Evolutionary conservation across 2,113 vertebrate species (phyloP).

Genomic region (Stictonetta naevosa): DNA sequence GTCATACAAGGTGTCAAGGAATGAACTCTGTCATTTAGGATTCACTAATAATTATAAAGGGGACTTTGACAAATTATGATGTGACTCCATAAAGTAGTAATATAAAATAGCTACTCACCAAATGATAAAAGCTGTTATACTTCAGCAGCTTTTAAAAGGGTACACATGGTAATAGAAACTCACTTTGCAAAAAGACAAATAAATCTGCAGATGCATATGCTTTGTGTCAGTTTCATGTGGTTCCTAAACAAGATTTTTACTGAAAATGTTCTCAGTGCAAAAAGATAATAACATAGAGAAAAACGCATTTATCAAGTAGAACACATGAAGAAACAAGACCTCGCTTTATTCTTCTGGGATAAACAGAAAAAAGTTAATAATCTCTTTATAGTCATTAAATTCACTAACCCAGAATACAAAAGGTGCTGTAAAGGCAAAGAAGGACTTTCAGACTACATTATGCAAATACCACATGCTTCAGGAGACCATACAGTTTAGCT

Average conservation of each 20-base stretch:
- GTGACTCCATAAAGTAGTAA: slow-evolving; percentile 55
- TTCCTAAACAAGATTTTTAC: slow-evolving; percentile 72
- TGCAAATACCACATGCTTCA: background rate
- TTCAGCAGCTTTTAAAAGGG: slow-evolving; percentile 66
- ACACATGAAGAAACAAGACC: background rate
- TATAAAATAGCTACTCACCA: slow-evolving; percentile 59
- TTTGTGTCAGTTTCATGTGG: slow-evolving; percentile 68
- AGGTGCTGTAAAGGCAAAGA: slow-evolving; percentile 2
- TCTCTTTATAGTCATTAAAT: background rate
- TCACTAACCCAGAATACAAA: background rate
- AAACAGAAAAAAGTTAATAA: slow-evolving; percentile 54
- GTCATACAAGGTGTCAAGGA: slow-evolving; percentile 54
- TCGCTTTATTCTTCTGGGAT: slow-evolving; percentile 40
- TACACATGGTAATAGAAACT: slow-evolving; percentile 64
- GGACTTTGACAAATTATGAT: slow-evolving; percentile 64
- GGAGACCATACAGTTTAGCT: background rate
- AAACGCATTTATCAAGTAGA: slow-evolving; percentile 60
- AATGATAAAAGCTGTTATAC: slow-evolving; percentile 72
- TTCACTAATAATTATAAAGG: slow-evolving; percentile 75
- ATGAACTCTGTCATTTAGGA: slow-evolving; percentile 58
- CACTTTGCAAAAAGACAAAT: slow-evolving; percentile 69
- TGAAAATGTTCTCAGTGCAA: slow-evolving; percentile 64
- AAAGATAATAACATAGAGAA: slow-evolving; percentile 50
- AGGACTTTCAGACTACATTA: background rate
- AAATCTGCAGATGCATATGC: slow-evolving; percentile 66